Percentiles rank a stretch among this genome's conserved stretches.
phyloP scores from a whole-genome alignment of 2,888 invertebrate genomes.

The Tachina fera region DNA sequence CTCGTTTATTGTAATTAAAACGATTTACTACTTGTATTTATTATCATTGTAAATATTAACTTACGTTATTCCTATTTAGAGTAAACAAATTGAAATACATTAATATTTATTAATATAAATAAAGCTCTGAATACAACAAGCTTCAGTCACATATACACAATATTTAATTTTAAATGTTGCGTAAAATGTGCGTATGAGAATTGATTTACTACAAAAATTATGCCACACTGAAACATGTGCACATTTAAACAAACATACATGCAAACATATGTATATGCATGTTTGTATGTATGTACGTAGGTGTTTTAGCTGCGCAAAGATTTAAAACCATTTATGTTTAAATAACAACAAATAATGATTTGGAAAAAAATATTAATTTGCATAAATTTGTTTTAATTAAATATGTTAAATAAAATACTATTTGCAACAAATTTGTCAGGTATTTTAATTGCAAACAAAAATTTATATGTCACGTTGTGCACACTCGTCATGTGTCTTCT shows the following conservation, averaged over 20 bases:
- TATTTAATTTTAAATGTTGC: constrained; percentile 23
- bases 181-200: not conserved
- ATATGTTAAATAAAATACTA: constrained; percentile 59
- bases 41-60: constrained; percentile 45
- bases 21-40: constrained; percentile 33
- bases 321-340: not conserved
- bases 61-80: constrained; percentile 29
- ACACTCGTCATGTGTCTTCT: not conserved
- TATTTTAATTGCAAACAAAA: constrained; percentile 48
- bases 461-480: constrained; percentile 21
- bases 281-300: not conserved
- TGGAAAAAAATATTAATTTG: constrained; percentile 58
- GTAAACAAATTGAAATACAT: constrained; percentile 43
- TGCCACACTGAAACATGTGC: constrained; percentile 1
- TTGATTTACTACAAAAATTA: constrained; percentile 28
- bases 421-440: constrained; percentile 50
- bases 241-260: not conserved
- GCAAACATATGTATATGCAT: not conserved
- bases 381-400: constrained; percentile 70
- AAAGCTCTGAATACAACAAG: constrained; percentile 48
- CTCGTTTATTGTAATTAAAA: constrained; percentile 51
- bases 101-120: constrained; percentile 54
- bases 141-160: constrained; percentile 6
- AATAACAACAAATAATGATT: constrained; percentile 29
- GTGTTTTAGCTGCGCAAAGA: no score